Conservation (phyloP, 2,113 vertebrate genomes). For the Pachyramphus minor region DNA sequence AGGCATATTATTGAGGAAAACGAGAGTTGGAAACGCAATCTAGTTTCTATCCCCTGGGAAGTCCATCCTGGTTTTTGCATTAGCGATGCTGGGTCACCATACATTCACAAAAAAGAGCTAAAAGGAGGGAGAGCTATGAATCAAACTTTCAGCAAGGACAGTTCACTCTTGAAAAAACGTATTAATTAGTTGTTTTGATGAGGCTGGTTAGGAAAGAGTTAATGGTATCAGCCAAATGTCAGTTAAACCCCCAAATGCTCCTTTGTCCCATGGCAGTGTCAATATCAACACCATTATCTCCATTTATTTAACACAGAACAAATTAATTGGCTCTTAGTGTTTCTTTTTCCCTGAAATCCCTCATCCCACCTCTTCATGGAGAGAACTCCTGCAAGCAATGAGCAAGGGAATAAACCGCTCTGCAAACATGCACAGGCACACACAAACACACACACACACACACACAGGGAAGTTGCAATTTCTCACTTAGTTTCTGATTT, state of each 20-base stretch:
- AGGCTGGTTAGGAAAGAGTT: background rate
- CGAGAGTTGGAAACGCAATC: background rate
- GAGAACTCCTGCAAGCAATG: background rate
- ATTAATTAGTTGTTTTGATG: background rate
- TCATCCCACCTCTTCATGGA: background rate
- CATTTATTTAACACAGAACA: background rate
- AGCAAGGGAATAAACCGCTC: background rate
- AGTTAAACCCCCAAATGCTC: background rate
- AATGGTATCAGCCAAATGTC: conserved; percentile 6
- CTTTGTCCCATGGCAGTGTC: conserved; percentile 18
- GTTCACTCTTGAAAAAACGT: background rate
- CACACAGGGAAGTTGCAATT: background rate
- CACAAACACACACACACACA: background rate
- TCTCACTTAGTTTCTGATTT: conserved; percentile 14
- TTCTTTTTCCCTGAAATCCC: conserved; percentile 5
- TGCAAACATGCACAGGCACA: background rate
- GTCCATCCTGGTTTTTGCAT: background rate
- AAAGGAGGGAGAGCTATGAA: background rate
- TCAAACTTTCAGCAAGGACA: conserved; percentile 28
- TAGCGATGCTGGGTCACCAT: background rate
- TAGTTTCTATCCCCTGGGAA: background rate
- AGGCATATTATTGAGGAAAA: background rate
- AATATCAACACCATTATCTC: background rate
- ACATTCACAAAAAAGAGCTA: background rate
- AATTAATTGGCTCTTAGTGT: background rate